Conservation (phyloP, 2,888 invertebrate genomes). For the Drosophila nr. perissopoda region DNA sequence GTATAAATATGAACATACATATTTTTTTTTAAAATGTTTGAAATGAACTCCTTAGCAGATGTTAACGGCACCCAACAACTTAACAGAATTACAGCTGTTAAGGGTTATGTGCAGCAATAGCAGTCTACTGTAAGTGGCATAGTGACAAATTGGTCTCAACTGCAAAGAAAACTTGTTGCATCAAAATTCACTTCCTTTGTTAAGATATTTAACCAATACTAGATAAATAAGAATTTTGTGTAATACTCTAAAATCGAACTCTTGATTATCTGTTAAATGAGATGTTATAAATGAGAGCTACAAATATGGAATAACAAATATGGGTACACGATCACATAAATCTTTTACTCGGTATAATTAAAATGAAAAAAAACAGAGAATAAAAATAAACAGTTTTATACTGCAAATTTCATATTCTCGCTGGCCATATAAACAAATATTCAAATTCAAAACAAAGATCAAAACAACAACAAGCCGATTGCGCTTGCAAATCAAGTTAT, state of each 20-base stretch:
- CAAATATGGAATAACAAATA: background rate
- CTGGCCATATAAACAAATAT: slow-evolving; percentile 9
- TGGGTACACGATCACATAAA: background rate
- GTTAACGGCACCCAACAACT: background rate
- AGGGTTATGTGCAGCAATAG: background rate
- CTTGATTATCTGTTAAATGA: background rate
- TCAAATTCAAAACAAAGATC: slow-evolving; percentile 15
- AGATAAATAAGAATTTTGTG: background rate
- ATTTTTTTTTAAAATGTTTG: background rate
- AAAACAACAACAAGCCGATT: slow-evolving; percentile 13
- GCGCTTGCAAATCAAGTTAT: slow-evolving; percentile 69
- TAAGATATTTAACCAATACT: background rate
- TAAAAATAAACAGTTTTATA: no score
- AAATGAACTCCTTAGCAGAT: background rate
- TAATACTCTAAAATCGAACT: background rate
- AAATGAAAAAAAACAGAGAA: background rate
- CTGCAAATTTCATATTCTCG: slow-evolving; percentile 2
- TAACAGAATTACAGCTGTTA: background rate
- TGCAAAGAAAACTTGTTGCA: background rate
- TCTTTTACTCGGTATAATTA: background rate
- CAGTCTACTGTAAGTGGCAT: background rate
- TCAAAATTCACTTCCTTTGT: background rate
- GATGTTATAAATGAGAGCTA: background rate
- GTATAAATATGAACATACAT: background rate
- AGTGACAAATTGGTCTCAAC: background rate